These are phyloP conservation scores for Odontesthes bonariensis DNA, from an alignment of 2,113 vertebrate genomes.

Conservation along the genomic window DNA sequence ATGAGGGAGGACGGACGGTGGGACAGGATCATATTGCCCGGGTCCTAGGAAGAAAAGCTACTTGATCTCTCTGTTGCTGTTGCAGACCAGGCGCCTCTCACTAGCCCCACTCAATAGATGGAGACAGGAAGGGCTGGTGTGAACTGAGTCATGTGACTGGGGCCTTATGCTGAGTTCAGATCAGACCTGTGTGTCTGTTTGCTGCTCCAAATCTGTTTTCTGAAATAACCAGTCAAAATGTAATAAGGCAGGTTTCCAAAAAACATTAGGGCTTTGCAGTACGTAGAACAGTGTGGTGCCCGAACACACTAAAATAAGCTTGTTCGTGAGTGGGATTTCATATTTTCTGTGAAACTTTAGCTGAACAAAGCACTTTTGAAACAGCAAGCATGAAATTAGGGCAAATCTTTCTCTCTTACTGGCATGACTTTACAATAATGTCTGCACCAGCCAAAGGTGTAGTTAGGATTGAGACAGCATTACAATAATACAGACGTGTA, in stretches of 20 bases:
- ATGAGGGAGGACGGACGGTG: constrained; percentile 70
- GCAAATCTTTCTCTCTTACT: too few relatives aligned
- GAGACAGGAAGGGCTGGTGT: constrained; percentile 67
- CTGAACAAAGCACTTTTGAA: too few relatives aligned
- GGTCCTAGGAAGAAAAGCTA: constrained; percentile 74
- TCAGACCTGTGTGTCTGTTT: constrained; percentile 31
- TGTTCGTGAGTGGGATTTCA: too few relatives aligned
- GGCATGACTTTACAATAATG: too few relatives aligned
- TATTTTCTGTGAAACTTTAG: too few relatives aligned
- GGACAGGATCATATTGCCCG: constrained; percentile 82
- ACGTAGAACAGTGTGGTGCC: not conserved
- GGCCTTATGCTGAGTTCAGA: constrained; percentile 26
- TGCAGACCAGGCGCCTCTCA: constrained; percentile 72
- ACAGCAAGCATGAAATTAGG: too few relatives aligned
- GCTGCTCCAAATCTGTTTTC: not conserved
- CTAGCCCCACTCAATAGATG: constrained; percentile 64
- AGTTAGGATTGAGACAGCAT: too few relatives aligned
- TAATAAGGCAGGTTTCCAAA: not conserved
- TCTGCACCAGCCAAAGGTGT: too few relatives aligned
- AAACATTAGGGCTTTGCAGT: not conserved
- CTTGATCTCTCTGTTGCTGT: constrained; percentile 78
- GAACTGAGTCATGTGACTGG: constrained; percentile 52
- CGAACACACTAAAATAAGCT: too few relatives aligned
- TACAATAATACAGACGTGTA: too few relatives aligned
- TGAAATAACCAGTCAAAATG: not conserved